phyloP scores from a whole-genome alignment of 2,888 invertebrate genomes.

The Brachyptera risi region DNA sequence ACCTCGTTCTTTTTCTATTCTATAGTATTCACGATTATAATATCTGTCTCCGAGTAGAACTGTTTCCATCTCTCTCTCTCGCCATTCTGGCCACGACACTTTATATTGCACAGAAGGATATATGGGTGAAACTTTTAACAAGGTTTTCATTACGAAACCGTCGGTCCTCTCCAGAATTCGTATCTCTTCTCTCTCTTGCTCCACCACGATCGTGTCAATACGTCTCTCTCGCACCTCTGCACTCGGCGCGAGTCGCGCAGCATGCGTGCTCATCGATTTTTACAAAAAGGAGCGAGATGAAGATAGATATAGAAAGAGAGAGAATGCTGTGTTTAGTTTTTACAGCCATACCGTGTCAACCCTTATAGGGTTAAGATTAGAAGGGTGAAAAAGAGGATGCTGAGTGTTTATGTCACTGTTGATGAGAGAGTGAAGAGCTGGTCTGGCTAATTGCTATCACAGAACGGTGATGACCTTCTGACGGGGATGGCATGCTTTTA shows the following conservation, averaged over 20 bases:
- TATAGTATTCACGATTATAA: too few relatives aligned
- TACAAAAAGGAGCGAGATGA: too few relatives aligned
- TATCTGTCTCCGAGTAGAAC: too few relatives aligned
- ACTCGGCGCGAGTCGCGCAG: too few relatives aligned
- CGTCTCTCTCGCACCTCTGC: constrained; percentile 10
- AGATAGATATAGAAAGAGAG: constrained; percentile 14
- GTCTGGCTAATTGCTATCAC: not conserved
- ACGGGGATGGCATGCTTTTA: constrained; percentile 7
- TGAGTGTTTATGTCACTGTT: constrained; percentile 7
- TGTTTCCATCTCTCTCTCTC: too few relatives aligned
- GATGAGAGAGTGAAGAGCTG: not conserved
- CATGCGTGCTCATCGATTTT: constrained; percentile 6
- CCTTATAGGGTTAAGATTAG: constrained; percentile 20
- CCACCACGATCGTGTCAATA: not conserved
- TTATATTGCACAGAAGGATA: constrained; percentile 28
- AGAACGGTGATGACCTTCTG: not conserved
- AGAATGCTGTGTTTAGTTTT: not conserved
- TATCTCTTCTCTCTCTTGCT: not conserved
- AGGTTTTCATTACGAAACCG: constrained; percentile 29
- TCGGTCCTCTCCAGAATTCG: not conserved
- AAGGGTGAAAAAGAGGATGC: constrained; percentile 9
- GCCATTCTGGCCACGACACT: constrained; percentile 12
- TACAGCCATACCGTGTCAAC: constrained; percentile 8
- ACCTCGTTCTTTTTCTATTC: too few relatives aligned
- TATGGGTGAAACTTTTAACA: constrained; percentile 31